Conservation (phyloP, 2,113 vertebrate genomes). For the Anguilla rostrata region DNA sequence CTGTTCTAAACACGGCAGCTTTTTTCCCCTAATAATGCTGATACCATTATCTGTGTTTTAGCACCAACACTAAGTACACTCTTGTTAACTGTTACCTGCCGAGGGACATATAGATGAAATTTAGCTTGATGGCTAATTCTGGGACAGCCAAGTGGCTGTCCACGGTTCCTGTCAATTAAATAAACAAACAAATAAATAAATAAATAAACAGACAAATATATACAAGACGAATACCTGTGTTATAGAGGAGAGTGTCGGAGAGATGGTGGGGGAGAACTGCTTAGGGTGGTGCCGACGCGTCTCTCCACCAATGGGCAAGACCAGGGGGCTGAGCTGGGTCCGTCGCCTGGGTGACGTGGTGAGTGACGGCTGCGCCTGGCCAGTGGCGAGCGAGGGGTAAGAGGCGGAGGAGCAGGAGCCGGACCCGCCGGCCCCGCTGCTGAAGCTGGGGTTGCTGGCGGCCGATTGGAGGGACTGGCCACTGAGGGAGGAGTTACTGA, state of each 20-base stretch:
- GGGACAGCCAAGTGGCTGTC: too few relatives aligned
- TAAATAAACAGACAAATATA: background rate
- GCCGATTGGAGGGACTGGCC: slow-evolving; percentile 73
- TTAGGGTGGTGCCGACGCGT: slow-evolving; percentile 73
- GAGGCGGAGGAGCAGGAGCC: slow-evolving; percentile 64
- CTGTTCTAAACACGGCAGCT: too few relatives aligned
- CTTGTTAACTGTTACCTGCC: too few relatives aligned
- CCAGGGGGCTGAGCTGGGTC: slow-evolving; percentile 80
- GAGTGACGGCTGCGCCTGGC: slow-evolving; percentile 35
- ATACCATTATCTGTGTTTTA: too few relatives aligned
- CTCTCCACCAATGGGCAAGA: slow-evolving; percentile 73
- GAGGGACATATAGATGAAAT: too few relatives aligned
- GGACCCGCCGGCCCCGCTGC: slow-evolving; percentile 57
- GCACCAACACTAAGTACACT: too few relatives aligned
- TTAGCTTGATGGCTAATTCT: too few relatives aligned
- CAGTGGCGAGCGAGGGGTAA: slow-evolving; percentile 17
- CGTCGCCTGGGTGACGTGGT: slow-evolving; percentile 72
- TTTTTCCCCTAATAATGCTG: too few relatives aligned
- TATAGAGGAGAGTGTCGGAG: slow-evolving; percentile 81
- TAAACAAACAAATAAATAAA: too few relatives aligned
- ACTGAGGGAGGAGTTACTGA: slow-evolving; percentile 77
- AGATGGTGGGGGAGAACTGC: slow-evolving; percentile 83
- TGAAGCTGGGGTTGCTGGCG: slow-evolving; percentile 66
- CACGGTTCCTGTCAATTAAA: too few relatives aligned
- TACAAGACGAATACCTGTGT: slow-evolving; percentile 81